phyloP scores from a whole-genome alignment of 2,888 invertebrate genomes.

The Epistrophella euchroma region DNA sequence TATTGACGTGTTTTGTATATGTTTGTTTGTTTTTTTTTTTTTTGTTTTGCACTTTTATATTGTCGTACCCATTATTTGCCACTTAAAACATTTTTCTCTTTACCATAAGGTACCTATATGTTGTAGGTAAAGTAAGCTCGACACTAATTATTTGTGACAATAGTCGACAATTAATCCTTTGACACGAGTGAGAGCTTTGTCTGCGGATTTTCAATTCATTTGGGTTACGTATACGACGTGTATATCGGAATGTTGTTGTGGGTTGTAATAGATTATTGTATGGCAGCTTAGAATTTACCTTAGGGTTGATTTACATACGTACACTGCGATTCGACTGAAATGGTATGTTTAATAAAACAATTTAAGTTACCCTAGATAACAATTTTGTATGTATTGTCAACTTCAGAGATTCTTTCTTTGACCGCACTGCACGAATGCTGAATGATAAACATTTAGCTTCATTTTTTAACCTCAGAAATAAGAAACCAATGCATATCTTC shows the following conservation, averaged over 20 bases:
- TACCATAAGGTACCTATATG: slow-evolving; percentile 6
- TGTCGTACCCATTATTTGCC: slow-evolving; percentile 10
- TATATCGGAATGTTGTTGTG: slow-evolving; percentile 20
- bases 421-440: no score
- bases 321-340: not conserved
- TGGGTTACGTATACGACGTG: not conserved
- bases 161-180: slow-evolving; percentile 62
- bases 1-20: slow-evolving; percentile 3
- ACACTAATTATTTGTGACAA: slow-evolving; percentile 67
- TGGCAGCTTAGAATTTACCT: not conserved
- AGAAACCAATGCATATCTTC: no score
- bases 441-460: no score
- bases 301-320: not conserved
- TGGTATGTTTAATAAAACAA: no score
- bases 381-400: no score
- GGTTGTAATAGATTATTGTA: slow-evolving; percentile 6
- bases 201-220: slow-evolving; percentile 47
- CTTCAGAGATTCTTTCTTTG: no score
- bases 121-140: slow-evolving; percentile 45
- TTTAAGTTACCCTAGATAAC: no score
- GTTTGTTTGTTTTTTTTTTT: not conserved
- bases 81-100: slow-evolving; percentile 43
- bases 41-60: not conserved
- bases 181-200: slow-evolving; percentile 62
- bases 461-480: no score